phyloP scores from a whole-genome alignment of 2,113 vertebrate genomes.

The Chlorocebus sabaeus region DNA sequence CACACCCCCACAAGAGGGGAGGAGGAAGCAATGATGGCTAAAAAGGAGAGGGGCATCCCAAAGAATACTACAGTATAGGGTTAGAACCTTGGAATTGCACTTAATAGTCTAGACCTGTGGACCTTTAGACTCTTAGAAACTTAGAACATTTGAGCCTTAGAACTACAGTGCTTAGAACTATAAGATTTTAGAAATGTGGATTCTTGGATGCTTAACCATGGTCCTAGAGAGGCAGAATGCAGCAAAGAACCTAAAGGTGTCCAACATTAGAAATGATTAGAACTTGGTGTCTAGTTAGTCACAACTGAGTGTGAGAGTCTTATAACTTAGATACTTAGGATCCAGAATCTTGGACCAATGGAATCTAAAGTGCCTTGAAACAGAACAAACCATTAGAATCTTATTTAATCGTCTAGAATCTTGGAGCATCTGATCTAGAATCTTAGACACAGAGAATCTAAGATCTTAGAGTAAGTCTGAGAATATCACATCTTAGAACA shows the following conservation, averaged over 20 bases:
- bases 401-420: conserved; percentile 45
- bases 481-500: conserved; percentile 23
- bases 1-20: background rate
- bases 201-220: conserved; percentile 1
- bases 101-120: background rate
- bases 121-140: background rate
- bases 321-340: background rate
- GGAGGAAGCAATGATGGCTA: background rate
- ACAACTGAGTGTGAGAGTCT: background rate
- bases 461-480: conserved; percentile 42
- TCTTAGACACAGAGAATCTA: conserved; percentile 19
- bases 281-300: conserved; percentile 51
- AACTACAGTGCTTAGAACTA: background rate
- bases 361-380: conserved; percentile 6
- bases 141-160: background rate
- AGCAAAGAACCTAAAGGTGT: conserved; percentile 7
- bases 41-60: background rate
- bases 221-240: background rate
- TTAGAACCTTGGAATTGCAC: conserved; percentile 12
- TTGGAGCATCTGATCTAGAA: conserved; percentile 18
- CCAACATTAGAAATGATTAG: conserved; percentile 53
- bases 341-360: background rate
- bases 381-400: conserved; percentile 41
- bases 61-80: background rate
- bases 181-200: conserved; percentile 32